These are phyloP conservation scores for Chionomys nivalis DNA, from an alignment of 2,113 vertebrate genomes.

Conservation along the genomic window DNA sequence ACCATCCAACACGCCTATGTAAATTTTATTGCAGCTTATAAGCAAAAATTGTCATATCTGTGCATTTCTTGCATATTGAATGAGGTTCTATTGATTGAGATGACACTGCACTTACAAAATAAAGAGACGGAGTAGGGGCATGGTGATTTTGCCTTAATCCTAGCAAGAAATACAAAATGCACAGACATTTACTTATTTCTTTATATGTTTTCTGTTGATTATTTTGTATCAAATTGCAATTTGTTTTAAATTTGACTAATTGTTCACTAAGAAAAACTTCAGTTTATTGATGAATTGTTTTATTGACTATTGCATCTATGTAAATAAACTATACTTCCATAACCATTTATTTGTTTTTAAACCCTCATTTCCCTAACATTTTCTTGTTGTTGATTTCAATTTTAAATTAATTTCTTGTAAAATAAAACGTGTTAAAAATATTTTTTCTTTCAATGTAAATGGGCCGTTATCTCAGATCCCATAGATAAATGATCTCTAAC, in stretches of 20 bases:
- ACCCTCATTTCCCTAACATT: background rate
- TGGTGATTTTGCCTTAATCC: background rate
- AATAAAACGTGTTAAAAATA: background rate
- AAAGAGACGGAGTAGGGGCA: no score
- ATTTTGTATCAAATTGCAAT: background rate
- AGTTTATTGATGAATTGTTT: background rate
- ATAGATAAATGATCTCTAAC: background rate
- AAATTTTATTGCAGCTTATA: background rate
- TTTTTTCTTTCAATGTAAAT: background rate
- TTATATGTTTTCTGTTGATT: background rate
- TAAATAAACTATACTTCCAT: background rate
- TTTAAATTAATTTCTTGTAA: background rate
- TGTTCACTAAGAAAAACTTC: background rate
- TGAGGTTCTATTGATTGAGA: background rate
- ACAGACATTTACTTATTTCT: background rate
- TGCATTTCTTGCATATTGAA: background rate
- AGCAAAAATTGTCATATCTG: background rate
- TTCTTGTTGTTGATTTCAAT: background rate
- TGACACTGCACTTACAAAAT: background rate
- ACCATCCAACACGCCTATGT: background rate
- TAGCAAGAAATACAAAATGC: background rate
- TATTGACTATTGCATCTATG: background rate
- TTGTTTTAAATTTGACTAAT: background rate
- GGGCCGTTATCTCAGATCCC: background rate
- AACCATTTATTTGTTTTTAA: background rate